Evolutionary conservation across 2,113 vertebrate genomes (phyloP), one percentile per base, ranked within the genome.

Genomic region (Struthidea cinerea): DNA sequence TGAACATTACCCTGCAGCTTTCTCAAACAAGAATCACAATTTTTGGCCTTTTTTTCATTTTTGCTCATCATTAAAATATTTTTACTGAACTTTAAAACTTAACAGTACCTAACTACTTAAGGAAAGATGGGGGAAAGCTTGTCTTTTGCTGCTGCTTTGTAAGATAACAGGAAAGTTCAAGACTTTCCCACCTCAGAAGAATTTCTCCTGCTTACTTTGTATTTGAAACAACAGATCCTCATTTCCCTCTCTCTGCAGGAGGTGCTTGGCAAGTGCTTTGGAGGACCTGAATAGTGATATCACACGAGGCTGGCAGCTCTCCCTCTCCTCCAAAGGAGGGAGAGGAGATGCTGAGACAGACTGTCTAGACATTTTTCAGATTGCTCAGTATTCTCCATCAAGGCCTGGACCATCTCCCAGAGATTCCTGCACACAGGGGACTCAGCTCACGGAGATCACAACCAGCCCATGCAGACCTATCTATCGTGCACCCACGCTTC

Each of bases 341-440:
- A 95, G 69, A 93, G 76, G 88, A 95, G 96, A 96, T 96, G 95
- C 96, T 97, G 93, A 97, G 96, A 97, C 94, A 88, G 90, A 94
- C 96, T 96, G 96, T 97, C 96, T 97, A 97, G 96, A 97, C 96
- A 96, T 96, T 97, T 96, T 96, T 96, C 87, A 96, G 90, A 96
- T 96, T 95, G 90, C 84, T 96, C 83, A 95, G 95, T 96, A 90
- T 75, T 97, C 96, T 96, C 92, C 94, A 95, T 87, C 96, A 96
- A 89, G 76, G 92, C 46, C 96, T 97, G 96, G 96, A 97, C 57
- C 88, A 84, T 87, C 83, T 97, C 96, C 96, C 96, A 96, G 92
- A 96, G 96, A 96, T 96, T 97, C 93, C 92, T 96, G 65, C 83
- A 82, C 92, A 93, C 88, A 84, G 50, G 96, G 90, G 92, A 96